Conservation (phyloP, 2,888 invertebrate genomes). For the Volucella inflata region DNA sequence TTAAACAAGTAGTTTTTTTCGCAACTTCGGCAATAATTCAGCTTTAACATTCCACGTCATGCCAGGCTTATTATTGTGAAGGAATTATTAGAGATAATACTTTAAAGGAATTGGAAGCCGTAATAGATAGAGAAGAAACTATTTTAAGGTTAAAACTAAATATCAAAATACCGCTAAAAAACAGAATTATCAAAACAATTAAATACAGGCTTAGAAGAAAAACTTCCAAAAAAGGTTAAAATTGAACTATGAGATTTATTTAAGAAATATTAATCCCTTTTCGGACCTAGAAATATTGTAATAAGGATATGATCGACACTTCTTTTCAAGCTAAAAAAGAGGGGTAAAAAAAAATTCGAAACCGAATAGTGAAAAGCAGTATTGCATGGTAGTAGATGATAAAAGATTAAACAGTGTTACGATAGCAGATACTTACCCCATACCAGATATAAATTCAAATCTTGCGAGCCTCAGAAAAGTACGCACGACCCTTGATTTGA, state of each 20-base stretch:
- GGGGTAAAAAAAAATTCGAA: conserved; percentile 73
- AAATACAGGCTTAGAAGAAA: conserved; percentile 28
- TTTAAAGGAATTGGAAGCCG: no score
- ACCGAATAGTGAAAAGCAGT: conserved; percentile 31
- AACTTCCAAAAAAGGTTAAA: conserved; percentile 1
- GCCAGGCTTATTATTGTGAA: neutral
- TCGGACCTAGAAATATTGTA: conserved; percentile 28
- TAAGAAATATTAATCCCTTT: no score
- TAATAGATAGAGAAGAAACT: no score
- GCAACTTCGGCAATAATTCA: neutral
- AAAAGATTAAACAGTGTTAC: no score
- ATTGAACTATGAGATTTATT: neutral
- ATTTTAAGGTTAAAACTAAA: conserved; percentile 13
- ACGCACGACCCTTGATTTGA: conserved; percentile 51
- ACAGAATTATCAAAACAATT: conserved; percentile 34
- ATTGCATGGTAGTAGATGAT: no score
- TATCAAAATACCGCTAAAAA: conserved; percentile 48
- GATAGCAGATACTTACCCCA: no score
- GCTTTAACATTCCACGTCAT: no score
- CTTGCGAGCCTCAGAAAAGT: no score
- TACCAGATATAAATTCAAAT: no score
- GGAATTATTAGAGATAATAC: conserved; percentile 2
- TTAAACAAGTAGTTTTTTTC: no score
- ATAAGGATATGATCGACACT: conserved; percentile 23
- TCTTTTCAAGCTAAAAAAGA: conserved; percentile 34